Base-by-base conservation (phyloP, 23 tunicate species). In the Diplosoma virens region DNA sequence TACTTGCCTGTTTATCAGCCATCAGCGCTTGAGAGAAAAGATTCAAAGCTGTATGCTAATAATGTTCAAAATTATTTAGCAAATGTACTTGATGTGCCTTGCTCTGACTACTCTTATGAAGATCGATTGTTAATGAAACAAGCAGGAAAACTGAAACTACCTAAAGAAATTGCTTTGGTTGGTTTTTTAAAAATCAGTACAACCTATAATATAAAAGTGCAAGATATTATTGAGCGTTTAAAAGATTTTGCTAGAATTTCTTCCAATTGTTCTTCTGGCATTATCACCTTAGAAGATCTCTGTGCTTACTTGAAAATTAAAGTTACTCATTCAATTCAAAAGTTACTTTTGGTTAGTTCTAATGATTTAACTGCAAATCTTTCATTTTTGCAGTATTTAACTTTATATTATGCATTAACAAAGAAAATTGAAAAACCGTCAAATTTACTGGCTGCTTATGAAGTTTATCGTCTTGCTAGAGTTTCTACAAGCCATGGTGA, bases 1-100 rank as follows among this genome's bases (percentile, higher is more conserved):
- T 82, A 45, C 48, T 53, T 89, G 0, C 96, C 96, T 25, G 96
- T 89, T 28, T 89, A 82, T 77, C 36, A 70, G n/a, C 97, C 97
- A 0, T 55, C 31, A 29, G 59, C 17, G 1, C 68, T 47, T 36
- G 97, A 92, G 58, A 80, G 7, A 55, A 70, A 46, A 3, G 79
- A 92, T 66, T 86, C 97, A n/a, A 84, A 69, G 34, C 17, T 92
- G 37, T 92, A 41, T 81, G 97, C 92, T 3, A 27, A 47, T 7
- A 81, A 69, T 81, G 97, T 92, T 16, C 84, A 85, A 32, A 3
- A 56, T 0, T 27, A 45, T n/a, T 36, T 92, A 77, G 53, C 90
- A 2, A 47, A 68, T 46, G 32, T 66, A 21, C 46, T 85, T 14
- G 27, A 48, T 26, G 29, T 92, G 9, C 76, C 78, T 16, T 73